Conservation (phyloP, 2,797 vertebrate species). For the Enteromius mattozi region DNA sequence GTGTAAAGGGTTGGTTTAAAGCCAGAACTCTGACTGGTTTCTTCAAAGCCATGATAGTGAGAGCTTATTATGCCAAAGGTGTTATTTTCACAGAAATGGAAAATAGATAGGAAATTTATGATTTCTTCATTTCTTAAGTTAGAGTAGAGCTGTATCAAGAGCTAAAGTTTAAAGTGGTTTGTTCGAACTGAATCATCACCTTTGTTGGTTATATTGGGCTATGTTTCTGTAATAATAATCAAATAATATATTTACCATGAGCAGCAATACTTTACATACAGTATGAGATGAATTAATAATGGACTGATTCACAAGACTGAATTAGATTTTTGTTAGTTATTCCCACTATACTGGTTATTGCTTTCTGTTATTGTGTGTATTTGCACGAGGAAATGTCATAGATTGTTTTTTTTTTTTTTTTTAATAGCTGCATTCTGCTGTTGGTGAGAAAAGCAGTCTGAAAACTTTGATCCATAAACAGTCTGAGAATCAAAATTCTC, state of each 20-base stretch:
- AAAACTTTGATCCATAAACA: constrained; percentile 43
- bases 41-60: neutral
- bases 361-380: neutral
- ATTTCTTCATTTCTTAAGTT: neutral
- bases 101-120: constrained; percentile 1
- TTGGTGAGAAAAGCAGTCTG: constrained; percentile 25
- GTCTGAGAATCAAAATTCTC: constrained; percentile 22
- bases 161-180: neutral
- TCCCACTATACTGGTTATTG: neutral
- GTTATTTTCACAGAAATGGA: constrained; percentile 3
- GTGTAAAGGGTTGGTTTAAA: constrained; percentile 13
- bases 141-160: neutral
- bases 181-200: neutral
- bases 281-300: neutral
- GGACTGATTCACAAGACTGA: neutral
- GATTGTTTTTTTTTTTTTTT: neutral
- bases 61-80: constrained; percentile 6
- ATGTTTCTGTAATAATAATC: neutral
- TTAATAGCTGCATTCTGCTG: constrained; percentile 21
- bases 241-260: neutral
- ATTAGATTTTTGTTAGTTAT: neutral
- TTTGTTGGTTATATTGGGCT: neutral
- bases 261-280: neutral
- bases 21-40: constrained; percentile 6
- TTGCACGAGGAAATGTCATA: neutral